Conservation (phyloP, 2,113 vertebrate species). For the Corynorhinus townsendii region DNA sequence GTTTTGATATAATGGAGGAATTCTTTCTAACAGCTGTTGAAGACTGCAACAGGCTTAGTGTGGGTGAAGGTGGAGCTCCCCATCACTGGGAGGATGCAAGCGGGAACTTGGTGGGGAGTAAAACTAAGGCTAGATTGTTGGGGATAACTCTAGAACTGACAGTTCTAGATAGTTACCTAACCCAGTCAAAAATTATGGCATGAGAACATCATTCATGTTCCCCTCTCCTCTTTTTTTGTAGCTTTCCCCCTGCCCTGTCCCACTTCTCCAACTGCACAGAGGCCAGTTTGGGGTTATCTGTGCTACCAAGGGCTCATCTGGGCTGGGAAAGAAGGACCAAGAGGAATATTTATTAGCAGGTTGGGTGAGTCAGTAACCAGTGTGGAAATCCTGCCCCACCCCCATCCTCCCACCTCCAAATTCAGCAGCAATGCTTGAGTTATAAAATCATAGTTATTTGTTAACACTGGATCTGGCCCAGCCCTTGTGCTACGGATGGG, state of each 20-base stretch:
- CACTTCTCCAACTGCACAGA: background rate
- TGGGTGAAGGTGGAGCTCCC: background rate
- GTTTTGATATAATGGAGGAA: background rate
- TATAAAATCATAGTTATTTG: constrained; percentile 16
- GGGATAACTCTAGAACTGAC: background rate
- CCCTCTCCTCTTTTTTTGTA: background rate
- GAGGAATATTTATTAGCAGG: constrained; percentile 23
- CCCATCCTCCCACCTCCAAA: background rate
- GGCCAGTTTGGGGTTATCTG: background rate
- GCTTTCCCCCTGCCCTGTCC: background rate
- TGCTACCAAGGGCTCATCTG: background rate
- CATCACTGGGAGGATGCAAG: background rate
- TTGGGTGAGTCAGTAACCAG: constrained; percentile 30
- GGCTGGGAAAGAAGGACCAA: background rate
- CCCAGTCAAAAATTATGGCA: background rate
- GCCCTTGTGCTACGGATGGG: background rate
- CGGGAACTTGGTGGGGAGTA: background rate
- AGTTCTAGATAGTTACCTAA: background rate
- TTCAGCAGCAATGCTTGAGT: constrained; percentile 31
- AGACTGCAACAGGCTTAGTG: background rate
- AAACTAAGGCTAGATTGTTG: background rate
- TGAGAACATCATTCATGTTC: background rate
- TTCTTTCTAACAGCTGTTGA: background rate
- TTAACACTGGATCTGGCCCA: background rate
- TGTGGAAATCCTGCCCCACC: constrained; percentile 51